These are phyloP conservation scores for Epicauta chinensis DNA, from an alignment of 1,140 invertebrate genomes.

Conservation along the genomic window DNA sequence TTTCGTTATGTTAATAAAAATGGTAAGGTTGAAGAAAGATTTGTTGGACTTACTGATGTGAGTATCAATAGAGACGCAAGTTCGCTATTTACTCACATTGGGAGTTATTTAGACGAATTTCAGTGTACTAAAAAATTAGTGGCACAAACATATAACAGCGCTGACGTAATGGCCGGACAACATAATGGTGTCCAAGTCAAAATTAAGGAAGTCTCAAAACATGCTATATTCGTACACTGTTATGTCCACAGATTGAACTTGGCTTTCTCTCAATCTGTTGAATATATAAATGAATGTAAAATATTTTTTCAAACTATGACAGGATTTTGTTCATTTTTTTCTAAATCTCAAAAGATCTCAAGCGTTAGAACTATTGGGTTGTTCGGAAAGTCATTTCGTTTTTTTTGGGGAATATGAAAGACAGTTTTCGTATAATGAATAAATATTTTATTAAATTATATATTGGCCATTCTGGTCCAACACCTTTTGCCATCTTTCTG, in stretches of 20 bases:
- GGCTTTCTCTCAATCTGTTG: slow-evolving; percentile 29
- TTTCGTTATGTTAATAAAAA: slow-evolving; percentile 18
- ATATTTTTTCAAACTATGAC: slow-evolving; percentile 26
- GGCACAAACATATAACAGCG: slow-evolving; percentile 37
- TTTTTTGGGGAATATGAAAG: too few relatives aligned
- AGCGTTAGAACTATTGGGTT: background rate
- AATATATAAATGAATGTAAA: slow-evolving; percentile 22
- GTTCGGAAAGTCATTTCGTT: too few relatives aligned
- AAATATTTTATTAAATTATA: too few relatives aligned
- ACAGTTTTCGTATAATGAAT: too few relatives aligned
- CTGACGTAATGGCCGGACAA: slow-evolving; percentile 30
- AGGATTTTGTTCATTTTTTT: slow-evolving; percentile 13
- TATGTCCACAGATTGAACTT: slow-evolving; percentile 37
- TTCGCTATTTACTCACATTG: too few relatives aligned
- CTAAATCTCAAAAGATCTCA: slow-evolving; percentile 7
- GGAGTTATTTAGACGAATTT: slow-evolving; percentile 20
- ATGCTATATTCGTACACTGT: slow-evolving; percentile 36
- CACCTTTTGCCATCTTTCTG: too few relatives aligned
- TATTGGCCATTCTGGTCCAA: too few relatives aligned
- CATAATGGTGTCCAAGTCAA: slow-evolving; percentile 30
- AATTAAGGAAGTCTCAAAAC: slow-evolving; percentile 27
- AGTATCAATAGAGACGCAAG: slow-evolving; percentile 5
- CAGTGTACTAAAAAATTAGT: slow-evolving; percentile 32
- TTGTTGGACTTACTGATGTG: slow-evolving; percentile 21
- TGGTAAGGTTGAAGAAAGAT: slow-evolving; percentile 25